Evolutionary conservation across 1,140 invertebrate species (phyloP).

Genomic region (Microplitis mediator): DNA sequence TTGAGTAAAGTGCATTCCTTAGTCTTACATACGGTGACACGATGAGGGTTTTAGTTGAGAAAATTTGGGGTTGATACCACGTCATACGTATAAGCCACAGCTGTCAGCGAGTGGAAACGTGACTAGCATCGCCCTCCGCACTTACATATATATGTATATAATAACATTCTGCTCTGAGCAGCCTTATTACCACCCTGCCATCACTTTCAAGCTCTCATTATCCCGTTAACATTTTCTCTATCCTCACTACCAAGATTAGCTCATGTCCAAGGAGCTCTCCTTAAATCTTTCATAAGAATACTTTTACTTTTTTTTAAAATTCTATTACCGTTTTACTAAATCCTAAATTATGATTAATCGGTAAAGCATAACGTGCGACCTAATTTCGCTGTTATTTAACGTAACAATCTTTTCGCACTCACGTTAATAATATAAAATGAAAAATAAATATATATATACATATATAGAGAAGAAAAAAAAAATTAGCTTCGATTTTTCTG

Average conservation of each 20-base stretch:
- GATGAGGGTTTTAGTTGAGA: slow-evolving; percentile 49
- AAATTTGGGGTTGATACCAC: slow-evolving; percentile 62
- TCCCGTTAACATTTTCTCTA: too few relatives aligned
- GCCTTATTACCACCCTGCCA: slow-evolving; percentile 42
- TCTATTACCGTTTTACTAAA: slow-evolving; percentile 4
- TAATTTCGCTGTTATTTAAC: slow-evolving; percentile 14
- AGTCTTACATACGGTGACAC: slow-evolving; percentile 55
- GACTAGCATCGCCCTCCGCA: slow-evolving; percentile 55
- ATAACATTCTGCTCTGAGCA: slow-evolving; percentile 42
- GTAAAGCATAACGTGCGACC: too few relatives aligned
- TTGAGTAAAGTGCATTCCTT: slow-evolving; percentile 51
- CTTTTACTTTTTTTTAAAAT: slow-evolving; percentile 14
- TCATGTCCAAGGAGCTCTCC: too few relatives aligned
- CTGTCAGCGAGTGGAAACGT: slow-evolving; percentile 62
- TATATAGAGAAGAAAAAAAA: slow-evolving; percentile 10
- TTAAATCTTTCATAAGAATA: background rate
- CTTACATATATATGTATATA: slow-evolving; percentile 56
- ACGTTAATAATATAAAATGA: too few relatives aligned
- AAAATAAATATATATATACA: background rate
- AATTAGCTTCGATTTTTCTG: slow-evolving; percentile 31
- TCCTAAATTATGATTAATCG: too few relatives aligned
- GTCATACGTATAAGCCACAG: slow-evolving; percentile 64
- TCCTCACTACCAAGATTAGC: too few relatives aligned
- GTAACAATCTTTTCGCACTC: too few relatives aligned
- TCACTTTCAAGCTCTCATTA: too few relatives aligned